Base-by-base conservation (phyloP, 2,113 vertebrate genomes). In the Larimichthys crocea region DNA sequence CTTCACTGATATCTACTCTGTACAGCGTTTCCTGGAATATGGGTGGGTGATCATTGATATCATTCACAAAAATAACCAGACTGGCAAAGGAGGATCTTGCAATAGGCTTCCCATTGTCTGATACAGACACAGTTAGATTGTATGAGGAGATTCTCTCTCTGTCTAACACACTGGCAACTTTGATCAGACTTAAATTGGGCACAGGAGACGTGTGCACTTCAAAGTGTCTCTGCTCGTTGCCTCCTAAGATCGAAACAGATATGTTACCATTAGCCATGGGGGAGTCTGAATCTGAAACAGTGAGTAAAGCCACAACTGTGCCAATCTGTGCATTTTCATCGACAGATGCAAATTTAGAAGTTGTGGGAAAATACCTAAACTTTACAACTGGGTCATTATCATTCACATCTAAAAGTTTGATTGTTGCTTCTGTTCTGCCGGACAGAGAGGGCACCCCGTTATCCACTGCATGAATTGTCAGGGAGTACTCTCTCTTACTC, bases 321-420 rank as follows among this genome's bases (percentile, higher is more conserved):
- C 98, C 98, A 0, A 97, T 96, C 44, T 98, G 97, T 0, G 98
- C 98, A 0, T 99, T 99, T 89, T 99, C 98, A 9, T 99, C 98
- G 0, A 99, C 98, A 0, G 98, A 99, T 26, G 98, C 98, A 3
- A 97, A 99, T 53, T 97, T 97, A 3, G 98, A 99, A 16, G 96
- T 97, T 60, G 98, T 99, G 0, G 98, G 98, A 48, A 99, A 98
- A 86, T 96, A 96, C 68, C 98, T 95, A 52, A 99, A 99, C 80
- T 97, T 98, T 49, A 99, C 97, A 0, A 98, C 96, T 0, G 98
- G 98, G 85, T 99, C 98, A 0, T 99, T 99, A 82, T 99, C 98
- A 0, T 99, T 99, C 31, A 99, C 97, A 0, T 99, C 98, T 3
- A 97, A 87, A 22, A 99, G 94, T 83, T 94, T 96, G 17, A 99